These are phyloP conservation scores for Catalaphyllia jardinei DNA, from an alignment of 64 coral and sea anemone species.

Conservation along the genomic window DNA sequence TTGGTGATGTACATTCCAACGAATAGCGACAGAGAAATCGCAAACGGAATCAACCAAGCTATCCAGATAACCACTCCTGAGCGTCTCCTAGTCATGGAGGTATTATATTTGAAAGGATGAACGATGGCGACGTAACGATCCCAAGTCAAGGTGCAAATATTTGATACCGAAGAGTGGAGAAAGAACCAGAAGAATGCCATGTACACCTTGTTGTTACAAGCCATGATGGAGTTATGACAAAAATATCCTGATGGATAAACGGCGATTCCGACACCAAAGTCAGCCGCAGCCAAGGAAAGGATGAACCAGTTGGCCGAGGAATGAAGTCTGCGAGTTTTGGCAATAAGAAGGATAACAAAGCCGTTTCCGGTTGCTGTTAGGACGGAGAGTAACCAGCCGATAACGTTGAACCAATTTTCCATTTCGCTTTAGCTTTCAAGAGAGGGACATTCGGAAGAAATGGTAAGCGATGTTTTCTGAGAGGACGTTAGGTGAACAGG, in stretches of 20 bases:
- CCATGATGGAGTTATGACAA: no score
- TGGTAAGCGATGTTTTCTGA: no score
- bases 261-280: background rate
- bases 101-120: background rate
- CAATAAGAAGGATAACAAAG: background rate
- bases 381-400: background rate
- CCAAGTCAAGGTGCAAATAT: conserved; percentile 24
- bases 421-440: background rate
- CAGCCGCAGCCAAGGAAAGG: background rate
- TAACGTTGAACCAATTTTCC: background rate
- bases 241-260: background rate
- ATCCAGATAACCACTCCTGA: background rate
- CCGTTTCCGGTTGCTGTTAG: background rate
- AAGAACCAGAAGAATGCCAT: conserved; percentile 1
- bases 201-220: background rate
- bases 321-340: background rate
- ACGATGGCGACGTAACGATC: conserved; percentile 28
- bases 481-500: no score
- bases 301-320: conserved; percentile 31
- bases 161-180: conserved; percentile 8
- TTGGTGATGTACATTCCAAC: background rate
- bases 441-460: no score
- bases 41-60: background rate
- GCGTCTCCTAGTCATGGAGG: background rate
- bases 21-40: background rate